A percentile compares a stretch with the other conserved stretches of the same genome.
These are phyloP conservation scores for Cataglyphis rosenhaueri DNA, from an alignment of 2,888 invertebrate genomes.

Conservation along the genomic window DNA sequence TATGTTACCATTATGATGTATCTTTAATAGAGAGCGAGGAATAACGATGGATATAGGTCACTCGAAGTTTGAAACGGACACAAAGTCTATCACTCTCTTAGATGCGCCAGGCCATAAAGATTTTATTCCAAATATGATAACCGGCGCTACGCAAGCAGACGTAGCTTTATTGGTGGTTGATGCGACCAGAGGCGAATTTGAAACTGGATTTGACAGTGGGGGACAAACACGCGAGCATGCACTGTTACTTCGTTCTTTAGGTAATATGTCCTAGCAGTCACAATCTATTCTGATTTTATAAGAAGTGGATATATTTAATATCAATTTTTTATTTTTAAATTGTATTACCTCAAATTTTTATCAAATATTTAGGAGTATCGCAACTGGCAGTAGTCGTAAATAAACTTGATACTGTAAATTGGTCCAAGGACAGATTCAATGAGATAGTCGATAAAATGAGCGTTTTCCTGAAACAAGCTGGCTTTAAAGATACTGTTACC, in stretches of 20 bases:
- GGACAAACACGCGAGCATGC: slow-evolving; percentile 99
- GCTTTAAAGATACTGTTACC: slow-evolving; percentile 95
- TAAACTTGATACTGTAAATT: slow-evolving; percentile 98
- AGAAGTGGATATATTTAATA: too few species aligned
- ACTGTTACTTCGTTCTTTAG: slow-evolving; percentile 93
- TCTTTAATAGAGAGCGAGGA: slow-evolving; percentile 90
- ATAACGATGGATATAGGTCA: slow-evolving; percentile 99
- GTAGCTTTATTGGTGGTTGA: slow-evolving; percentile 98
- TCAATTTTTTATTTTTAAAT: slow-evolving; percentile 28
- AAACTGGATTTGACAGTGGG: slow-evolving; percentile 99
- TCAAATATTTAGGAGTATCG: slow-evolving; percentile 91
- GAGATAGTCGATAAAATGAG: slow-evolving; percentile 95
- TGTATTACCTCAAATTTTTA: neutral
- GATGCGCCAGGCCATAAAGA: slow-evolving; percentile 99
- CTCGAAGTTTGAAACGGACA: slow-evolving; percentile 95
- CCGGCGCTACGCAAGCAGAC: slow-evolving; percentile 99
- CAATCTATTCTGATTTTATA: slow-evolving; percentile 24
- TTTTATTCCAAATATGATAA: slow-evolving; percentile 99
- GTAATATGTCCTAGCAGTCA: slow-evolving; percentile 79
- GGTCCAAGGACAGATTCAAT: slow-evolving; percentile 96
- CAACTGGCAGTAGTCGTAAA: slow-evolving; percentile 98
- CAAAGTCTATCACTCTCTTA: slow-evolving; percentile 92
- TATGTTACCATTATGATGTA: neutral
- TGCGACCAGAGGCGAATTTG: slow-evolving; percentile 98
- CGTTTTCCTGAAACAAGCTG: slow-evolving; percentile 94